Evolutionary conservation across 2,113 vertebrate species (phyloP).

Genomic region (Poeciliopsis turrubarensis): DNA sequence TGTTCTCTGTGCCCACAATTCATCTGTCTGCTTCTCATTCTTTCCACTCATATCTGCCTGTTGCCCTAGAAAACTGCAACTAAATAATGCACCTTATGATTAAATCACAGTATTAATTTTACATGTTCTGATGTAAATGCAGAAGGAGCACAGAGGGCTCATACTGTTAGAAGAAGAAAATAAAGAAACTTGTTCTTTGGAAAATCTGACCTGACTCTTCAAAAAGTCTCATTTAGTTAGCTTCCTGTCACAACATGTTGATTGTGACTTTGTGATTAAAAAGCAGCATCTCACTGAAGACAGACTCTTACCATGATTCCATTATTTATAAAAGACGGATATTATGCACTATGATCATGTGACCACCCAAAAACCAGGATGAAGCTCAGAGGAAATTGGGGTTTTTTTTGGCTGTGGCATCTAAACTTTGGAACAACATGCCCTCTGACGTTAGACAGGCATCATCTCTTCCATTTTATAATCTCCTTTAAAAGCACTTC

Average conservation of each 20-base stretch:
- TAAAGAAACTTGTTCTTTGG: slow-evolving; percentile 28
- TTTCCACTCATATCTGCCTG: slow-evolving; percentile 25
- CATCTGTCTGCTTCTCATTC: slow-evolving; percentile 35
- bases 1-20: slow-evolving; percentile 8
- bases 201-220: slow-evolving; percentile 26
- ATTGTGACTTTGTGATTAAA: slow-evolving; percentile 25
- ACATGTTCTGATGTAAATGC: slow-evolving; percentile 56
- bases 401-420: too few relatives aligned
- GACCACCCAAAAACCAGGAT: too few relatives aligned
- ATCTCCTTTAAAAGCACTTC: too few relatives aligned
- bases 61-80: slow-evolving; percentile 58
- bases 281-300: slow-evolving; percentile 8
- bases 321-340: slow-evolving; percentile 2
- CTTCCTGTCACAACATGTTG: slow-evolving; percentile 36
- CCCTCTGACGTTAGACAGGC: too few relatives aligned
- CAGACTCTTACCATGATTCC: slow-evolving; percentile 24
- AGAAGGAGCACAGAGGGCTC: slow-evolving; percentile 40
- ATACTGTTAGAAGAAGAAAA: slow-evolving; percentile 55
- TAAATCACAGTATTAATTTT: slow-evolving; percentile 64
- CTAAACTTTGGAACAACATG: too few relatives aligned
- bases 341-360: too few relatives aligned
- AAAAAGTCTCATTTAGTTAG: background rate
- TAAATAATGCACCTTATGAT: slow-evolving; percentile 64
- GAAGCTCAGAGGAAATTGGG: too few relatives aligned
- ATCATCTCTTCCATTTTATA: too few relatives aligned